These are phyloP conservation scores for Drosophila ustulata DNA, from an alignment of 2,888 invertebrate genomes.

Conservation along the genomic window DNA sequence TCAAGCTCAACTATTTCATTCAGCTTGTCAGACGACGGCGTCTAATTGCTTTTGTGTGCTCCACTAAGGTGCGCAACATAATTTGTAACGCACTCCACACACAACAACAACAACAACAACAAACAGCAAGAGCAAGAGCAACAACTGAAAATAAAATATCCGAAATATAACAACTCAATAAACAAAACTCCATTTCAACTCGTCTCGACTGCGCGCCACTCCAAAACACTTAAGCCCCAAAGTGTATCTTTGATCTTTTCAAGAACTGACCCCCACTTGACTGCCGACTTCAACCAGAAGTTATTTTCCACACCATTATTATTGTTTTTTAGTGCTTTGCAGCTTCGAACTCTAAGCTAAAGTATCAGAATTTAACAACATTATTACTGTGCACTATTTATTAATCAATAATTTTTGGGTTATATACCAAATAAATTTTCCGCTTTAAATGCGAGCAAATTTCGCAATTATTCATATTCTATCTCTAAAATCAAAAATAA, in stretches of 20 bases:
- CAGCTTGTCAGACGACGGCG: slow-evolving; percentile 73
- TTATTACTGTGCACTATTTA: background rate
- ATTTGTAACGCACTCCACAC: slow-evolving; percentile 64
- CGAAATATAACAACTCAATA: slow-evolving; percentile 76
- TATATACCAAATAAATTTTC: background rate
- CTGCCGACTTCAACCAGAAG: slow-evolving; percentile 56
- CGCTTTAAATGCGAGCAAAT: too few species aligned
- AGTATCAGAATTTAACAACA: background rate
- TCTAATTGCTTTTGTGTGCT: slow-evolving; percentile 81
- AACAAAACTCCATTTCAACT: slow-evolving; percentile 51
- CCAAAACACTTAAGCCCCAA: slow-evolving; percentile 76
- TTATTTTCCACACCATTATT: slow-evolving; percentile 6
- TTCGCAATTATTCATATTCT: too few species aligned
- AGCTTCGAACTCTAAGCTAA: background rate
- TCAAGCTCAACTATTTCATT: slow-evolving; percentile 70
- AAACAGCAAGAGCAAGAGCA: slow-evolving; percentile 8
- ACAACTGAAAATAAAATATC: slow-evolving; percentile 26
- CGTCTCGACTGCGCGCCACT: slow-evolving; percentile 45
- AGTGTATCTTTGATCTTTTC: slow-evolving; percentile 73
- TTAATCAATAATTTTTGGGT: background rate
- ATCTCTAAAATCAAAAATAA: too few species aligned
- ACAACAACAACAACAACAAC: background rate
- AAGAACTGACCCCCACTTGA: slow-evolving; percentile 76
- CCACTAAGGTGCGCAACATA: slow-evolving; percentile 76
- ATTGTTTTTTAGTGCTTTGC: background rate